A percentile compares a stretch with the other conserved stretches of the same genome.
Evolutionary conservation across 2,113 vertebrate genomes (phyloP).

Genomic region (Sturnus vulgaris): DNA sequence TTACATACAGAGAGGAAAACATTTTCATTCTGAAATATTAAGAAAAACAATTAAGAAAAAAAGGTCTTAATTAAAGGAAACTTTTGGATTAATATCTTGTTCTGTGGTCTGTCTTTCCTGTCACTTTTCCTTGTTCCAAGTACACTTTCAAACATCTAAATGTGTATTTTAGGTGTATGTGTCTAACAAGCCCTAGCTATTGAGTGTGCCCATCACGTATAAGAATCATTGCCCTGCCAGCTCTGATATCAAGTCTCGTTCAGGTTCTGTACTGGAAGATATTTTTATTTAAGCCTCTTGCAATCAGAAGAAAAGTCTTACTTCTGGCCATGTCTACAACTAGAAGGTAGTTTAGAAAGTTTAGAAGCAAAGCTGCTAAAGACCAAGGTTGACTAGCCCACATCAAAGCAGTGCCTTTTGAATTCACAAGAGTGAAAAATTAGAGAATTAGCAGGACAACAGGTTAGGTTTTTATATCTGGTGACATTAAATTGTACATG

Average conservation of each 20-base stretch:
- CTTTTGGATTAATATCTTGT: neutral
- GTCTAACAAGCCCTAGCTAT: neutral
- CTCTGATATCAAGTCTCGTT: neutral
- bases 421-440: neutral
- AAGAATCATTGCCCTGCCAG: neutral
- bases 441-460: neutral
- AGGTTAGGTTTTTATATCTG: neutral
- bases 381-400: neutral
- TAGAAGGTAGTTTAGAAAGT: neutral
- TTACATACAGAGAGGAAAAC: neutral
- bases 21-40: neutral
- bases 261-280: neutral
- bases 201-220: neutral
- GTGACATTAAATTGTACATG: neutral
- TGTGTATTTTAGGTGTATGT: neutral
- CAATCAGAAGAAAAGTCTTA: neutral
- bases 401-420: neutral
- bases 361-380: neutral
- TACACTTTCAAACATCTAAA: neutral
- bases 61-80: neutral
- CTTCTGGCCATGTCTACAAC: neutral
- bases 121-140: neutral
- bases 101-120: neutral
- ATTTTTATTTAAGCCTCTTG: neutral
- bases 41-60: neutral